These are phyloP conservation scores for Coilia nasus DNA, from an alignment of 2,797 vertebrate genomes.

Conservation along the genomic window DNA sequence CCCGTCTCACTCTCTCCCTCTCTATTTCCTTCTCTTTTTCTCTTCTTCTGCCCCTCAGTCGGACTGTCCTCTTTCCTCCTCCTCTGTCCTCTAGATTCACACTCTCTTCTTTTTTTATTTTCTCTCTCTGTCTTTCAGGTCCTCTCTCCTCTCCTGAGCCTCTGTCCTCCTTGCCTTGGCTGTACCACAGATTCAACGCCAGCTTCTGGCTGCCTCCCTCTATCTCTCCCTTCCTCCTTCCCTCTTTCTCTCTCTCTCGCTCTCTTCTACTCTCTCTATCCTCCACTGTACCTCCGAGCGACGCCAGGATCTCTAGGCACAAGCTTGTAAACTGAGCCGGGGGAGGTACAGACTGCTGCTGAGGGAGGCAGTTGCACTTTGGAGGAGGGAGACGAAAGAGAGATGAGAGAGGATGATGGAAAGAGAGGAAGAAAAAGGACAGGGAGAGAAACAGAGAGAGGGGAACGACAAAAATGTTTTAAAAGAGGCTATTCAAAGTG, in stretches of 20 bases:
- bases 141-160: background rate
- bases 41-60: background rate
- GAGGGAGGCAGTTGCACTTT: conserved; percentile 29
- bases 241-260: background rate
- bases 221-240: background rate
- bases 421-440: conserved; percentile 45
- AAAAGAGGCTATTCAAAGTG: background rate
- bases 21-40: background rate
- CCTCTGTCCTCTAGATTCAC: background rate
- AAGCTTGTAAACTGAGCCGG: conserved; percentile 72
- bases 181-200: conserved; percentile 29
- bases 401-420: conserved; percentile 56
- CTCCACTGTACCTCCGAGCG: conserved; percentile 2
- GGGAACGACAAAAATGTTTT: conserved; percentile 48
- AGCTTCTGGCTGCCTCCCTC: conserved; percentile 15
- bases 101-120: background rate
- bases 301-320: conserved; percentile 7
- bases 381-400: conserved; percentile 47
- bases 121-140: too few species aligned
- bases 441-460: conserved; percentile 19
- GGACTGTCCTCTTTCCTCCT: background rate
- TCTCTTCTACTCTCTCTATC: background rate
- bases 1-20: background rate
- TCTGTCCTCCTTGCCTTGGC: background rate
- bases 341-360: conserved; percentile 59